Evolutionary conservation across 2,797 vertebrate genomes (phyloP).

Genomic region (Lepus townsendii): DNA sequence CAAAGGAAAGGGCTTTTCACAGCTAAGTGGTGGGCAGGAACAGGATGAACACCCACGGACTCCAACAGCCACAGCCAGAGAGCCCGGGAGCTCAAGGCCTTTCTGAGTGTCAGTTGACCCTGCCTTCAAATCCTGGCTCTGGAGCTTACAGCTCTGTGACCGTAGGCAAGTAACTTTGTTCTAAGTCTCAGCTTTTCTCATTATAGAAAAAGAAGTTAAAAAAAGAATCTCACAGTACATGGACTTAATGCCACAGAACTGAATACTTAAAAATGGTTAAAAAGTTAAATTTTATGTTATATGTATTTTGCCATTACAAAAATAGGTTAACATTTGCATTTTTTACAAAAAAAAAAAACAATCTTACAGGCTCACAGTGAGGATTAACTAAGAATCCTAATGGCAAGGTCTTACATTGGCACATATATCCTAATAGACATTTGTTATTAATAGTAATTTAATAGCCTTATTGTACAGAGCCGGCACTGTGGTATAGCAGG

Average conservation of each 20-base stretch:
- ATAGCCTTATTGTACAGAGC: not conserved
- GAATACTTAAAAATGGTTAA: not conserved
- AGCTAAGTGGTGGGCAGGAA: not conserved
- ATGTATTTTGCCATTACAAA: conserved; percentile 42
- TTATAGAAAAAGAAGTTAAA: conserved; percentile 31
- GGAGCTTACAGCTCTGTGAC: not conserved
- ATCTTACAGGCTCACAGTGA: conserved; percentile 7
- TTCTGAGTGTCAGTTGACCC: not conserved
- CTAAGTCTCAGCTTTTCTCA: not conserved
- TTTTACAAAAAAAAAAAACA: not conserved
- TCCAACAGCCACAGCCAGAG: not conserved
- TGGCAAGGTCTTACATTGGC: not conserved
- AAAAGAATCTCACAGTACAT: not conserved
- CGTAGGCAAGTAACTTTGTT: not conserved
- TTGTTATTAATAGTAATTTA: conserved; percentile 36
- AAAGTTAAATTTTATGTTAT: not conserved
- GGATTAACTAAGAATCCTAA: not conserved
- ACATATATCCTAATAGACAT: not conserved
- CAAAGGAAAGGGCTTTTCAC: not conserved
- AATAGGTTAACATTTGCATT: conserved; percentile 7
- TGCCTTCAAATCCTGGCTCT: not conserved
- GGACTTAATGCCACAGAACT: not conserved
- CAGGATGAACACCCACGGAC: not conserved
- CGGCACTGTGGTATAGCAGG: too few species aligned
- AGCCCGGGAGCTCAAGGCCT: not conserved